Percentiles rank a stretch among this genome's conserved stretches.
Conservation (phyloP, 2,113 vertebrate genomes). For the Struthidea cinerea region DNA sequence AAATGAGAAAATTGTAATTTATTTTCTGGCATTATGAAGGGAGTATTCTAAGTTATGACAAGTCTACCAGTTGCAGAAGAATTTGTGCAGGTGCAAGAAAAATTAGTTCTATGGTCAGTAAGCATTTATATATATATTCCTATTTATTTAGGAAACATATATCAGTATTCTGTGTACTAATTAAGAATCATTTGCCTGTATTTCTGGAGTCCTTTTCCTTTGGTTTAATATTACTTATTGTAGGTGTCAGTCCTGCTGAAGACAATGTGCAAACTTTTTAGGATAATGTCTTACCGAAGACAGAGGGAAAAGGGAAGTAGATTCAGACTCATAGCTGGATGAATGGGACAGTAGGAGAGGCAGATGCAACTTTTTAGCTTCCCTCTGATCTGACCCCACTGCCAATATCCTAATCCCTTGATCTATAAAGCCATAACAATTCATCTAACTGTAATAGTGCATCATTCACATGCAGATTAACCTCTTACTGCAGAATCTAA, state of each 20-base stretch:
- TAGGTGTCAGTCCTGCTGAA: neutral
- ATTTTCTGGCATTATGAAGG: neutral
- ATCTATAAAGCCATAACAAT: neutral
- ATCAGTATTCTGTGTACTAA: neutral
- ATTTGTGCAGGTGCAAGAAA: neutral
- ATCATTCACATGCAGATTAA: neutral
- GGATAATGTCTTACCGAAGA: neutral
- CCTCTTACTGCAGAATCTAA: fast-evolving
- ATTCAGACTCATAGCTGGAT: neutral
- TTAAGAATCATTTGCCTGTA: neutral
- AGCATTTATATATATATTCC: neutral
- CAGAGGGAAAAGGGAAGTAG: neutral
- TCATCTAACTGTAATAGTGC: neutral
- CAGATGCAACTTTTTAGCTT: neutral
- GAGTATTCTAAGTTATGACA: neutral
- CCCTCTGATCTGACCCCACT: neutral
- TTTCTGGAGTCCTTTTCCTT: neutral
- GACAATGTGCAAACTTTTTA: neutral
- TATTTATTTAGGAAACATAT: neutral
- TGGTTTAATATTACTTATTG: neutral
- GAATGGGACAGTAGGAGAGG: neutral
- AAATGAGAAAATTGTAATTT: neutral
- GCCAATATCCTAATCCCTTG: neutral
- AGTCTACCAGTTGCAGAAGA: neutral
- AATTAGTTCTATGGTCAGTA: neutral